Conservation (phyloP, 1,140 invertebrate species). For the Agraylea sexmaculata region DNA sequence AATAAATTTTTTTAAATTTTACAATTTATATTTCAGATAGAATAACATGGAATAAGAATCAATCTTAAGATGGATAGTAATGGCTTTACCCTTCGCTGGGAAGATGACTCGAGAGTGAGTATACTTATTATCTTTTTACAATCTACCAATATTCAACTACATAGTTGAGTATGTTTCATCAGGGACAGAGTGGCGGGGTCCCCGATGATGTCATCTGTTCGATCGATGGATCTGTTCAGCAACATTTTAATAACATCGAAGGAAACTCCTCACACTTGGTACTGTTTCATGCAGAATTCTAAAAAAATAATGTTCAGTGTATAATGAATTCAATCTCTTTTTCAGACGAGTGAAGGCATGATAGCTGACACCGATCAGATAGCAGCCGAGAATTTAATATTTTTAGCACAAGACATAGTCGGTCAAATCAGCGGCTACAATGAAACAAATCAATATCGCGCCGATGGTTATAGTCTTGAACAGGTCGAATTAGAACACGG, state of each 20-base stretch:
- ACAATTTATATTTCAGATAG: slow-evolving; percentile 4
- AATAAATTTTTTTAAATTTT: no score
- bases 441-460: slow-evolving; percentile 27
- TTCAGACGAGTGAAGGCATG: slow-evolving; percentile 32
- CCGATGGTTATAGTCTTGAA: slow-evolving; percentile 21
- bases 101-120: slow-evolving; percentile 32
- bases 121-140: slow-evolving; percentile 19
- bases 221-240: slow-evolving; percentile 37
- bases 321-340: neutral
- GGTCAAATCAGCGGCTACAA: slow-evolving; percentile 24
- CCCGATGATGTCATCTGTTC: slow-evolving; percentile 53
- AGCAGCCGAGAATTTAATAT: slow-evolving; percentile 49
- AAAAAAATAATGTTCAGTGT: neutral
- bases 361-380: slow-evolving; percentile 44
- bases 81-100: slow-evolving; percentile 36
- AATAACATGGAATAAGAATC: slow-evolving; percentile 13
- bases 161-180: slow-evolving; percentile 39
- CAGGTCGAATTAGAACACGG: slow-evolving; percentile 40
- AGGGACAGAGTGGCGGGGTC: slow-evolving; percentile 43
- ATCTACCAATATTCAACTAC: slow-evolving; percentile 8
- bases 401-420: slow-evolving; percentile 43
- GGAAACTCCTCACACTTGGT: slow-evolving; percentile 24
- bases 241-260: slow-evolving; percentile 26
- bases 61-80: slow-evolving; percentile 25
- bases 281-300: slow-evolving; percentile 12